Conservation (phyloP, 1,140 invertebrate species). For the Vollenhovia emeryi region DNA sequence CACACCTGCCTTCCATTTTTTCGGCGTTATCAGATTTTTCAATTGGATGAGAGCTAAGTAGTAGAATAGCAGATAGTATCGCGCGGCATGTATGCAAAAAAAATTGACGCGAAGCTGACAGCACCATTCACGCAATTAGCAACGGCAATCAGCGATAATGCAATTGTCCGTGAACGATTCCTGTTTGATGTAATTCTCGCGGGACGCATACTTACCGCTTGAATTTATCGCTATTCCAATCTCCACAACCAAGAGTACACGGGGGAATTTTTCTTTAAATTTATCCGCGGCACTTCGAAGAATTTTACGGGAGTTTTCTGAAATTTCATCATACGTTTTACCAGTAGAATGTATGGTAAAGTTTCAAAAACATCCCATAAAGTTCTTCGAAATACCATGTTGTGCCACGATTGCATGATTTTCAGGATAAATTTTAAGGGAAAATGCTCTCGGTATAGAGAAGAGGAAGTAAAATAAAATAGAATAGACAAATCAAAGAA, state of each 20-base stretch:
- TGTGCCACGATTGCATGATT: no score
- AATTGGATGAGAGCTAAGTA: conserved; percentile 3
- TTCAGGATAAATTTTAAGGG: no score
- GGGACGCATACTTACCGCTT: neutral
- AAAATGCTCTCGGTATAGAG: no score
- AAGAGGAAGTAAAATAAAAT: neutral
- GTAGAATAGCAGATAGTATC: neutral
- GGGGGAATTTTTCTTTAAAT: no score
- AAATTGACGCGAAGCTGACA: neutral
- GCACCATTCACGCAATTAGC: conserved; percentile 4
- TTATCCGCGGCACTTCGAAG: no score
- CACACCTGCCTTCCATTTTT: conserved; percentile 23
- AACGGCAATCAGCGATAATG: neutral
- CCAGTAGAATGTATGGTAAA: no score
- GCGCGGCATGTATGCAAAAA: neutral
- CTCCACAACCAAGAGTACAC: neutral
- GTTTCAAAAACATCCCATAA: no score
- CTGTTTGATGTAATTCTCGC: neutral
- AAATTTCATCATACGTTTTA: no score
- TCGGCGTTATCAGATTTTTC: conserved; percentile 42
- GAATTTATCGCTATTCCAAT: neutral
- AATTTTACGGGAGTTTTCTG: no score
- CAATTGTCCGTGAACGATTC: neutral
- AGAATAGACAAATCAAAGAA: neutral
- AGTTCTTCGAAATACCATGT: no score